Conservation (phyloP, 2,888 invertebrate genomes). For the Tubiluchus corallicola region DNA sequence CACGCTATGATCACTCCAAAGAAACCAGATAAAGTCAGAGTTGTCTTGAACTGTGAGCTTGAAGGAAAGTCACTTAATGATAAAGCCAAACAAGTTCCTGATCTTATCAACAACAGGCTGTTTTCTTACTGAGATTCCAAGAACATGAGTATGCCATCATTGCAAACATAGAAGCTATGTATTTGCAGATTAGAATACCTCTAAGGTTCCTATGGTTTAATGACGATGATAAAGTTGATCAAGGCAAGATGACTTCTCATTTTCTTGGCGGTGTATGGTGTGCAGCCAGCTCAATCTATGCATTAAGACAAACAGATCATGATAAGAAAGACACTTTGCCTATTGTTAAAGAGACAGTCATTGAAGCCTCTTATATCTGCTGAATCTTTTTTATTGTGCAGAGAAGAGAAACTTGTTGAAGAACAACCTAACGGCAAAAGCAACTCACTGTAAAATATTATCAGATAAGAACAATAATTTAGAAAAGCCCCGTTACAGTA, state of each 20-base stretch:
- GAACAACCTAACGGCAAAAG: too few species aligned
- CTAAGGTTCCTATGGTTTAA: neutral
- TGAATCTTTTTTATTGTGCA: too few species aligned
- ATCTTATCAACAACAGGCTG: neutral
- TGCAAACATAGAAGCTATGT: neutral
- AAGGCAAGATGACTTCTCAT: neutral
- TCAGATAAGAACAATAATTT: too few species aligned
- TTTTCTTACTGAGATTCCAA: neutral
- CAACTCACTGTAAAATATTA: too few species aligned
- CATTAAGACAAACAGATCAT: neutral
- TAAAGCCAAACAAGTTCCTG: neutral
- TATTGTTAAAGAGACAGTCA: neutral
- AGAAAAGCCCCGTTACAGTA: too few species aligned
- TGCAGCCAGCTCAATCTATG: neutral
- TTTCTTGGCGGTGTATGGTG: slow-evolving; percentile 1
- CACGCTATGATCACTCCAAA: neutral
- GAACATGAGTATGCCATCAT: slow-evolving; percentile 1
- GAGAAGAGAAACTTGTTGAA: too few species aligned
- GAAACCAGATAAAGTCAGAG: slow-evolving; percentile 1
- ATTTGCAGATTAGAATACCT: neutral
- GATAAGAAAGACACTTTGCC: neutral
- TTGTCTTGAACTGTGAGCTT: neutral
- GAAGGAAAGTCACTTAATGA: neutral
- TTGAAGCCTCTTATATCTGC: neutral
- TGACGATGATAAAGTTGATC: neutral